These are phyloP conservation scores for Elymnias hypermnestra DNA, from an alignment of 1,140 invertebrate genomes.

Conservation along the genomic window DNA sequence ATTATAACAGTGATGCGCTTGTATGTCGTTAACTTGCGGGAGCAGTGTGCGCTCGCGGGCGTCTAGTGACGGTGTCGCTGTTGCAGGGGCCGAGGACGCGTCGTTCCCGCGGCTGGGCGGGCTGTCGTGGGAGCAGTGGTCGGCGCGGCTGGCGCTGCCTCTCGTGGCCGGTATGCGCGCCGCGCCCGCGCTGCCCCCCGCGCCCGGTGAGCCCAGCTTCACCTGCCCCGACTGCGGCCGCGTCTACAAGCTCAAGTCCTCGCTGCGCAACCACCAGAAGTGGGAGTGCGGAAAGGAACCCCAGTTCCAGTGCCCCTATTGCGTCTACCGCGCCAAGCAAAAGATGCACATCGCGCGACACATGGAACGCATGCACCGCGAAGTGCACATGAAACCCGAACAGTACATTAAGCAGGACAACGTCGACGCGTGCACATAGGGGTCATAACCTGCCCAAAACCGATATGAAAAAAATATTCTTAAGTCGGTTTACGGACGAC, in stretches of 20 bases:
- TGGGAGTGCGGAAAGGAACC: conserved; percentile 92
- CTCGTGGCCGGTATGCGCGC: conserved; percentile 66
- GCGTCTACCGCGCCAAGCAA: conserved; percentile 88
- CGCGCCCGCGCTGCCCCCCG: conserved; percentile 51
- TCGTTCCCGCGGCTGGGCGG: conserved; percentile 81
- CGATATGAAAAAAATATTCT: too few species aligned
- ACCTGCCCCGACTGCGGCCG: conserved; percentile 87
- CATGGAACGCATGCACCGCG: conserved; percentile 91
- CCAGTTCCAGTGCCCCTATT: conserved; percentile 88
- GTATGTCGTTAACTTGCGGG: conserved; percentile 51
- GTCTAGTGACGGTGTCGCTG: conserved; percentile 16
- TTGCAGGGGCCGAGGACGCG: conserved; percentile 70
- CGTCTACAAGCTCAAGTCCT: conserved; percentile 90
- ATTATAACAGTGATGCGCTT: conserved; percentile 42
- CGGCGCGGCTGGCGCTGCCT: conserved; percentile 77
- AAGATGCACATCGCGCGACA: conserved; percentile 92
- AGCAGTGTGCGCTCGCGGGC: conserved; percentile 26
- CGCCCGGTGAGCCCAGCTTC: conserved; percentile 77
- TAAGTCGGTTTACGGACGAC: too few species aligned
- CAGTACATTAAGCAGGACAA: conserved; percentile 69
- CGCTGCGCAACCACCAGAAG: conserved; percentile 89
- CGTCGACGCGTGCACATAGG: conserved; percentile 72
- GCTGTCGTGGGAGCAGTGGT: conserved; percentile 82
- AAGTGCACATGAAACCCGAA: conserved; percentile 77
- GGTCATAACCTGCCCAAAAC: not conserved